Conservation (phyloP, 2,888 invertebrate genomes). For the Cephus sareptanus region DNA sequence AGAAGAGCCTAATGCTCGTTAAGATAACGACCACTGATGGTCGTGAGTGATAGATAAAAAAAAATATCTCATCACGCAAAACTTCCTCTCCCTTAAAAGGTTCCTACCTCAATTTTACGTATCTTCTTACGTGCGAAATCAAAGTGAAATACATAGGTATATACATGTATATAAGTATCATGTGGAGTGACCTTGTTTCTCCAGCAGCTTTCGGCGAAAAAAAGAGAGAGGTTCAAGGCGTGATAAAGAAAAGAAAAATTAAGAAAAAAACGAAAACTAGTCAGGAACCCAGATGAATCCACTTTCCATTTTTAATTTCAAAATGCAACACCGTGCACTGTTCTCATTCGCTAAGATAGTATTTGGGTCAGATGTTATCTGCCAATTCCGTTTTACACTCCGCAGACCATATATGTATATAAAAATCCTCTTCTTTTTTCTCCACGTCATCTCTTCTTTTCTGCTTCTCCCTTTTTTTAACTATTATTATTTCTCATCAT, state of each 20-base stretch:
- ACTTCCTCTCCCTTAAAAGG: too few relatives aligned
- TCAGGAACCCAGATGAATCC: not conserved
- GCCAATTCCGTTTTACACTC: constrained; percentile 15
- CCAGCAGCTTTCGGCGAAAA: not conserved
- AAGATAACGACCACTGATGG: too few relatives aligned
- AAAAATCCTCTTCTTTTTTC: not conserved
- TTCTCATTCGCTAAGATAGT: constrained; percentile 22
- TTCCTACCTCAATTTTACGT: too few relatives aligned
- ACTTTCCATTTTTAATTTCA: constrained; percentile 37
- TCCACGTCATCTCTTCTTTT: not conserved
- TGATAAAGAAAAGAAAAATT: constrained; percentile 1
- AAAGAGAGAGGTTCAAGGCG: not conserved
- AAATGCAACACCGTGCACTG: constrained; percentile 23
- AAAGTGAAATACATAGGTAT: constrained; percentile 7
- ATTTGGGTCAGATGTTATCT: constrained; percentile 34
- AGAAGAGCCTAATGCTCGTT: too few relatives aligned
- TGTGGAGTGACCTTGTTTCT: constrained; percentile 2
- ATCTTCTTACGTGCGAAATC: too few relatives aligned
- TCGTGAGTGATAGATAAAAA: too few relatives aligned
- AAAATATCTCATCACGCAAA: too few relatives aligned
- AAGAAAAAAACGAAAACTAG: too few relatives aligned
- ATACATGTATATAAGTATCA: too few relatives aligned
- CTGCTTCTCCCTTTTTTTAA: not conserved
- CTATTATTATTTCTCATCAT: not conserved
- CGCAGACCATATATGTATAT: not conserved